Conservation (phyloP, 2,113 vertebrate species). For the Eubucco bourcierii region DNA sequence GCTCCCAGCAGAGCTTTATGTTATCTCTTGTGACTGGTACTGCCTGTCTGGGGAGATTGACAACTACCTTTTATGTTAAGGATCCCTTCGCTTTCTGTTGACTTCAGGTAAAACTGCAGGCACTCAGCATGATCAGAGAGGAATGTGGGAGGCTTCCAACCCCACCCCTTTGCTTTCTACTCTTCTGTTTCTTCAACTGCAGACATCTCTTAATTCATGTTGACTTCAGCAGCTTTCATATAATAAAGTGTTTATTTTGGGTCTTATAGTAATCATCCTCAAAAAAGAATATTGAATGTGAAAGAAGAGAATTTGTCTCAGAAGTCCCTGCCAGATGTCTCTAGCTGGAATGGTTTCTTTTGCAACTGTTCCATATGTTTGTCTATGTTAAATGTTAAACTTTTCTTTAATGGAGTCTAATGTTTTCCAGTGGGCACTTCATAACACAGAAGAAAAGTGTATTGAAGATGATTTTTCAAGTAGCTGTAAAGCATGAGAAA, state of each 20-base stretch:
- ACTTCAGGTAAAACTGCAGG: background rate
- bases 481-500: background rate
- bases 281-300: background rate
- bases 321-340: background rate
- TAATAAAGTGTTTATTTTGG: background rate
- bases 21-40: background rate
- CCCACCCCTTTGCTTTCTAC: background rate
- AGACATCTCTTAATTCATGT: background rate
- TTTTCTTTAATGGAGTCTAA: background rate
- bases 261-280: background rate
- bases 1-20: background rate
- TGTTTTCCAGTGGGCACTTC: background rate
- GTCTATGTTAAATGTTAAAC: background rate
- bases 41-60: background rate
- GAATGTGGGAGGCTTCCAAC: background rate
- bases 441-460: background rate
- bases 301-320: background rate
- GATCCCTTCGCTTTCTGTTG: background rate
- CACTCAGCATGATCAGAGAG: background rate
- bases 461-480: background rate
- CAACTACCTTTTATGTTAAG: background rate
- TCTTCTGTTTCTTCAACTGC: background rate
- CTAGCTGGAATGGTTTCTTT: background rate
- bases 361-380: background rate
- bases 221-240: background rate